Evolutionary conservation across 2,797 vertebrate species (phyloP).

Genomic region (Micropoecilia bifurca): DNA sequence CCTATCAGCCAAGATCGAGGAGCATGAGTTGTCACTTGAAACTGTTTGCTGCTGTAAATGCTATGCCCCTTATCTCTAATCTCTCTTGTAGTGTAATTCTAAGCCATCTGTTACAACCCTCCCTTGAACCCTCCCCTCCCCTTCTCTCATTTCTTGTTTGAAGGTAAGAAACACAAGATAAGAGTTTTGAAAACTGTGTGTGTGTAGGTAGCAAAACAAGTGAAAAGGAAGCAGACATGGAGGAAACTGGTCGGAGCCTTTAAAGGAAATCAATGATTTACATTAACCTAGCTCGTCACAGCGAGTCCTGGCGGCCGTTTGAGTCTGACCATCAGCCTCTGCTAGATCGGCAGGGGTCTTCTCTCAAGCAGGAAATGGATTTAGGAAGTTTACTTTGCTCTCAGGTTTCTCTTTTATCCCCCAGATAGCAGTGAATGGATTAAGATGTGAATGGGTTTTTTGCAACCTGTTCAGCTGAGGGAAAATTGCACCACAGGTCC

Average conservation of each 20-base stretch:
- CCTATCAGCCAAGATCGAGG: conserved; percentile 50
- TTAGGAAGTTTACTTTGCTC: conserved; percentile 77
- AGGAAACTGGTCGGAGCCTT: conserved; percentile 68
- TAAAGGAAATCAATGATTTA: conserved; percentile 82
- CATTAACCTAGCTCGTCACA: conserved; percentile 76
- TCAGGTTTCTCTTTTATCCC: conserved; percentile 69
- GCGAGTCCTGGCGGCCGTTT: conserved; percentile 63
- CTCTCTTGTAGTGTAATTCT: conserved; percentile 67
- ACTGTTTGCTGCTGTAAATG: conserved; percentile 68
- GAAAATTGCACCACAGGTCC: conserved; percentile 40
- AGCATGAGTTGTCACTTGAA: conserved; percentile 77
- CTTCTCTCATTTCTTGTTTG: conserved; percentile 70
- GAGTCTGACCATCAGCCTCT: conserved; percentile 68
- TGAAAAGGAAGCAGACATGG: conserved; percentile 50
- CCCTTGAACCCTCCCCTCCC: conserved; percentile 31
- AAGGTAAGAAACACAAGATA: conserved; percentile 83
- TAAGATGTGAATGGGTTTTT: conserved; percentile 64
- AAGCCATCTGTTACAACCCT: conserved; percentile 70
- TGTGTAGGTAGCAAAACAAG: conserved; percentile 50
- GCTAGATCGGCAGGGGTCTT: conserved; percentile 65
- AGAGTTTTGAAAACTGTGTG: conserved; percentile 53
- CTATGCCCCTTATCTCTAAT: conserved; percentile 62
- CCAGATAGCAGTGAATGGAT: conserved; percentile 69
- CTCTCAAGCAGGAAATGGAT: conserved; percentile 74
- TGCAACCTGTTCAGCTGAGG: conserved; percentile 45